These are phyloP conservation scores for Macrochelys suwanniensis DNA, from an alignment of 2,797 vertebrate genomes.

Conservation along the genomic window DNA sequence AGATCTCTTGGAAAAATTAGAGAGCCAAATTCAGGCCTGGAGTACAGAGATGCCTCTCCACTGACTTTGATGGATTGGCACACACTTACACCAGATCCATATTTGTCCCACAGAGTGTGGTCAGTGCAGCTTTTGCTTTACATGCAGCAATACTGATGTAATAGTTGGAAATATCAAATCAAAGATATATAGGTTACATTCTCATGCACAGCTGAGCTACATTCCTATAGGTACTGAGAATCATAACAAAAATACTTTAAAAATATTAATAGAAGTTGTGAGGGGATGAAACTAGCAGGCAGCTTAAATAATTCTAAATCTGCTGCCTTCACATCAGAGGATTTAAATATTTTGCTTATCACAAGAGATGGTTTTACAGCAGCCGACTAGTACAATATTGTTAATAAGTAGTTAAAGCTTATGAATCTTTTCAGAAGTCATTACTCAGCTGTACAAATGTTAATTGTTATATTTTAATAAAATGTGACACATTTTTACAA, in stretches of 20 bases:
- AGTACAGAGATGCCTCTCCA: neutral
- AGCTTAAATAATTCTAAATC: constrained; percentile 66
- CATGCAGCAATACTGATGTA: neutral
- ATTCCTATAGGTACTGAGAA: neutral
- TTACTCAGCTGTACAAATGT: constrained; percentile 55
- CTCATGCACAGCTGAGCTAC: neutral
- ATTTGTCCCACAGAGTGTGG: neutral
- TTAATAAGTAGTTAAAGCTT: constrained; percentile 59
- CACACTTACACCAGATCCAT: neutral
- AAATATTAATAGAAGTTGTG: constrained; percentile 45
- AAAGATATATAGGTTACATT: neutral
- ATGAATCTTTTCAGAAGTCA: constrained; percentile 57
- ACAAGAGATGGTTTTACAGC: constrained; percentile 46
- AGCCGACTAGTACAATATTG: constrained; percentile 60
- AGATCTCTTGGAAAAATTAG: neutral
- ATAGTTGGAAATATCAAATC: neutral
- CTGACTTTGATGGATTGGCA: neutral
- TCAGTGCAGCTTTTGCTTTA: neutral
- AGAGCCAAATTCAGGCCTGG: neutral
- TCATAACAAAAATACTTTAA: neutral
- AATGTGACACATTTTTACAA: constrained; percentile 52
- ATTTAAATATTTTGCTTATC: constrained; percentile 70
- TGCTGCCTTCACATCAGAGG: constrained; percentile 57
- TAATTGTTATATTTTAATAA: constrained; percentile 62
- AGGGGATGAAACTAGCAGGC: constrained; percentile 30